phyloP scores from a whole-genome alignment of 2,113 vertebrate genomes.

The Aegotheles bennettii region DNA sequence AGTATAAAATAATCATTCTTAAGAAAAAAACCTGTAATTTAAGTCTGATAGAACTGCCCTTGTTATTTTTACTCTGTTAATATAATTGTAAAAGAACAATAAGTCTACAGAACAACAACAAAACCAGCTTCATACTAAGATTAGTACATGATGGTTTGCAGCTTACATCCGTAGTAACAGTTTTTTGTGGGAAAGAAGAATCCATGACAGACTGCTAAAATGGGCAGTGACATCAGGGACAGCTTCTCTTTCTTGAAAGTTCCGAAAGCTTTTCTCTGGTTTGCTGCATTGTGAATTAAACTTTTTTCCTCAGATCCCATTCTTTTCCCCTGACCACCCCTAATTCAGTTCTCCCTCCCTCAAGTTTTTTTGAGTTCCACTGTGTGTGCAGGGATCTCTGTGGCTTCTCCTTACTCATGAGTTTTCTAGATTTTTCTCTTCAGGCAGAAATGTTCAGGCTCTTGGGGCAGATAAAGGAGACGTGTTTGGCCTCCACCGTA shows the following conservation, averaged over 20 bases:
- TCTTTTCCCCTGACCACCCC: background rate
- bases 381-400: background rate
- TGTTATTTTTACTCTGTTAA: constrained; percentile 27
- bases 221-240: background rate
- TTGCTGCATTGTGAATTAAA: background rate
- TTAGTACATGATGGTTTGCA: background rate
- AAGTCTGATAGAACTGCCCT: background rate
- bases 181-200: constrained; percentile 4
- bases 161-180: background rate
- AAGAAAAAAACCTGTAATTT: background rate
- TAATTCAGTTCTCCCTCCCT: background rate
- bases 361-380: background rate
- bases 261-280: background rate
- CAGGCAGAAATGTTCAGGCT: background rate
- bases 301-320: background rate
- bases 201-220: background rate
- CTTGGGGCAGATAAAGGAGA: background rate
- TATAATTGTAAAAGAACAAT: background rate
- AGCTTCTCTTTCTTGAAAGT: background rate
- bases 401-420: background rate
- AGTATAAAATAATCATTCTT: background rate
- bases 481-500: background rate
- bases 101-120: background rate
- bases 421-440: background rate
- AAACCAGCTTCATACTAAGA: background rate